phyloP scores from a whole-genome alignment of 2,797 vertebrate species.

The Cirrhinus molitorella region DNA sequence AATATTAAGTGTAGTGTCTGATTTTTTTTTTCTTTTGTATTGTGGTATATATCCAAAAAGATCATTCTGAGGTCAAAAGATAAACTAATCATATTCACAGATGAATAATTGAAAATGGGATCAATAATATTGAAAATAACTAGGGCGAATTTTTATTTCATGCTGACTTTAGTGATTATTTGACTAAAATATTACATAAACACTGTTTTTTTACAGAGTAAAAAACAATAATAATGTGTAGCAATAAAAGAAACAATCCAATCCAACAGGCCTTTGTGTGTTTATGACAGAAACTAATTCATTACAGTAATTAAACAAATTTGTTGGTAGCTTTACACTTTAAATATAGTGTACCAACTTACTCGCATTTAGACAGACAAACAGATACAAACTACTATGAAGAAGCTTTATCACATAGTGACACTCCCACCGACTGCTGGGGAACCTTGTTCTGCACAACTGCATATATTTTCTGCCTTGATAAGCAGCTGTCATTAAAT shows the following conservation, averaged over 20 bases:
- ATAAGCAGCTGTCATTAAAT: constrained; percentile 56
- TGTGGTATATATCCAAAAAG: not conserved
- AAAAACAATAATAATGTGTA: not conserved
- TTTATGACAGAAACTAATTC: not conserved
- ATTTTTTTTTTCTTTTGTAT: not conserved
- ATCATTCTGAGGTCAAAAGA: not conserved
- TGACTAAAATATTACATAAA: not conserved
- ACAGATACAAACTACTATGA: constrained; percentile 14
- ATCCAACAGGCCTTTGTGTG: not conserved
- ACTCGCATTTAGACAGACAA: not conserved
- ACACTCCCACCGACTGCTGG: constrained; percentile 53
- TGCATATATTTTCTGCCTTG: constrained; percentile 51
- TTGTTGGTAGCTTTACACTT: not conserved
- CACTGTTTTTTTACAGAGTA: not conserved
- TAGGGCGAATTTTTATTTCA: not conserved
- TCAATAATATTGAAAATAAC: not conserved
- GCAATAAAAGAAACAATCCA: not conserved
- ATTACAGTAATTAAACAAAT: not conserved
- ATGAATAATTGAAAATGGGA: not conserved
- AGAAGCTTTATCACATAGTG: constrained; percentile 64
- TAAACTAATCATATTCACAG: not conserved
- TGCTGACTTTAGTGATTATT: not conserved
- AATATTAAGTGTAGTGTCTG: too few relatives aligned
- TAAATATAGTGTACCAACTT: constrained; percentile 4
- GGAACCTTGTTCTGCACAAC: constrained; percentile 63